phyloP scores from a whole-genome alignment of 2,888 invertebrate species.

The Nezara viridula region DNA sequence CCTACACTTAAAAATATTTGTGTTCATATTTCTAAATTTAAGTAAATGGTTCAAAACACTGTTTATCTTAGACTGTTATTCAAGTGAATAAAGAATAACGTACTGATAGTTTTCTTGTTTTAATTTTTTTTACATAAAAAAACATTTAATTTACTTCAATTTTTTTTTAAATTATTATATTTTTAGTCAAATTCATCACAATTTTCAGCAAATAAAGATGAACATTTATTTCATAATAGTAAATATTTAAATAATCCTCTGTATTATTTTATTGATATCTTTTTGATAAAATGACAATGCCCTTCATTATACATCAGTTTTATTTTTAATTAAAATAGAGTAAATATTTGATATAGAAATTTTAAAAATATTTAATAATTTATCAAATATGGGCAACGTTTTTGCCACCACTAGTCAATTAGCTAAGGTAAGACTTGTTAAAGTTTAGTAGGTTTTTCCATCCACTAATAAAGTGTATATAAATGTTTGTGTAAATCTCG shows the following conservation, averaged over 20 bases:
- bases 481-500: constrained; percentile 50
- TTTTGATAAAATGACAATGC: constrained; percentile 50
- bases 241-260: neutral
- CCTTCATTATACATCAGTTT: constrained; percentile 27
- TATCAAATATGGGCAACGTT: constrained; percentile 54
- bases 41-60: constrained; percentile 23
- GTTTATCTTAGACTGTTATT: neutral
- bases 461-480: constrained; percentile 57
- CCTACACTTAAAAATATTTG: constrained; percentile 45
- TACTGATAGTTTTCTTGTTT: neutral
- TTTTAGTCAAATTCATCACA: neutral
- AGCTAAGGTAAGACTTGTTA: constrained; percentile 58
- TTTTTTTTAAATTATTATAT: neutral
- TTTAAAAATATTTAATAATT: constrained; percentile 31
- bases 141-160: neutral
- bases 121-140: neutral
- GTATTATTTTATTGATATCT: neutral
- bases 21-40: constrained; percentile 43
- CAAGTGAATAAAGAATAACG: neutral
- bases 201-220: neutral
- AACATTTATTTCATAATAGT: neutral
- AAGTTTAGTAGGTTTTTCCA: constrained; percentile 58
- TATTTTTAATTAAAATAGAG: constrained; percentile 12
- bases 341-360: constrained; percentile 26
- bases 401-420: constrained; percentile 59